phyloP scores from a whole-genome alignment of 1,140 invertebrate genomes.

The Globodera rostochiensis region DNA sequence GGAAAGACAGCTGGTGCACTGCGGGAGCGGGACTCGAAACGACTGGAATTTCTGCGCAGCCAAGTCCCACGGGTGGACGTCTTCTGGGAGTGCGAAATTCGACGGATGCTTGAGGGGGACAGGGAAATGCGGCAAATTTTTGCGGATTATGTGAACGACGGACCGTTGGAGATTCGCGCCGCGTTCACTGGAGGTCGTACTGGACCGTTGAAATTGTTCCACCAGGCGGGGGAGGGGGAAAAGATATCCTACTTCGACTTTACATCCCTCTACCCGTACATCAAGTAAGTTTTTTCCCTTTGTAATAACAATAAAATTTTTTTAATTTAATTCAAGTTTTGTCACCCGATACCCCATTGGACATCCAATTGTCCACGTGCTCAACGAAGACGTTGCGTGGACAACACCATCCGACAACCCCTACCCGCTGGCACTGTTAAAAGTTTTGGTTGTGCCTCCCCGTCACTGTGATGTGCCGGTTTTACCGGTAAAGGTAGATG shows the following conservation, averaged over 20 bases:
- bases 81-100: conserved; percentile 25
- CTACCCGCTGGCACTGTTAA: neutral
- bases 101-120: neutral
- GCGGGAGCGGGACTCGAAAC: neutral
- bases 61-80: neutral
- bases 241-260: conserved; percentile 17
- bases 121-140: conserved; percentile 10
- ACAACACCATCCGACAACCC: conserved; percentile 6
- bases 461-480: conserved; percentile 3
- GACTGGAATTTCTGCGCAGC: neutral
- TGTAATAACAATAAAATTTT: neutral
- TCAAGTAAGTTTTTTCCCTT: neutral
- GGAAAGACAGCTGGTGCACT: conserved; percentile 17
- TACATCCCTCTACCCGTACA: neutral
- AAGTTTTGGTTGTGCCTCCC: conserved; percentile 1
- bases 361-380: neutral
- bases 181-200: neutral
- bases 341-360: conserved; percentile 3
- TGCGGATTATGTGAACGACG: neutral
- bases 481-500: neutral
- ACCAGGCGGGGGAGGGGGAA: neutral
- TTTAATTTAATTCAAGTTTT: neutral
- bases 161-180: conserved; percentile 7
- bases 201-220: neutral
- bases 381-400: conserved; percentile 13